Evolutionary conservation across 2,113 vertebrate species (phyloP), one percentile per base, ranked within the genome.

Genomic region (Passer domesticus): DNA sequence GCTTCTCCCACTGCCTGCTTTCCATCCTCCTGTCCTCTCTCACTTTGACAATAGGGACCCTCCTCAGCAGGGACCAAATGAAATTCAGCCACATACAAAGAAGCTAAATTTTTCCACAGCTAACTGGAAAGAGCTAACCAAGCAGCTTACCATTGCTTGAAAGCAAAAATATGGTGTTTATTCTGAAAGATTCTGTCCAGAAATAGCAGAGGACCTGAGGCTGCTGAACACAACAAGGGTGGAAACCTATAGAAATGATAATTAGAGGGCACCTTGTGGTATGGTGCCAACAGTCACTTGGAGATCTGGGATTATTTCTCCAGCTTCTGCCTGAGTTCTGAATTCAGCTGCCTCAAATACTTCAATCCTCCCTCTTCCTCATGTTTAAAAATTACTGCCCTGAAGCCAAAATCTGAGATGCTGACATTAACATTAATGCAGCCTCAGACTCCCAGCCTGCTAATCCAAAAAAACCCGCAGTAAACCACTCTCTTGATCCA

Each of bases 351-450:
- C 41, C 35, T 37, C 63, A 81, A 27, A 62, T 39, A 47, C 39
- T 92, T 87, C 1, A 0, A 62, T 69, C 15, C 6, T 47, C 39
- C 39, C 15, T 72, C 24, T 87, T 79, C 46, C 30, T 86, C 15
- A 4, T 58, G 30, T 47, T 86, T 92, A 86, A 88, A 90, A 92
- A 89, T 94, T 27, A 44, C 83, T 90, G 70, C 74, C 86, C 76
- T 81, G 55, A 73, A 79, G 79, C 67, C 67, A 66, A 59, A 80
- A 50, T 43, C 37, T 80, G 85, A 49, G 59, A 55, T 67, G 53
- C 39, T 88, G 35, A 43, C 67, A 50, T 83, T 83, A 92, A 90
- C 9, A 39, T 92, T 93, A 59, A 90, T 81, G 83, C 50, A 77
- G 56, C 20, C 33, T 67, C 74, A 59, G 63, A 86, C 39, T 77